Percentiles rank a stretch among this genome's conserved stretches.
These are phyloP conservation scores for Psilopogon haemacephalus DNA, from an alignment of 2,113 vertebrate genomes.

Conservation along the genomic window DNA sequence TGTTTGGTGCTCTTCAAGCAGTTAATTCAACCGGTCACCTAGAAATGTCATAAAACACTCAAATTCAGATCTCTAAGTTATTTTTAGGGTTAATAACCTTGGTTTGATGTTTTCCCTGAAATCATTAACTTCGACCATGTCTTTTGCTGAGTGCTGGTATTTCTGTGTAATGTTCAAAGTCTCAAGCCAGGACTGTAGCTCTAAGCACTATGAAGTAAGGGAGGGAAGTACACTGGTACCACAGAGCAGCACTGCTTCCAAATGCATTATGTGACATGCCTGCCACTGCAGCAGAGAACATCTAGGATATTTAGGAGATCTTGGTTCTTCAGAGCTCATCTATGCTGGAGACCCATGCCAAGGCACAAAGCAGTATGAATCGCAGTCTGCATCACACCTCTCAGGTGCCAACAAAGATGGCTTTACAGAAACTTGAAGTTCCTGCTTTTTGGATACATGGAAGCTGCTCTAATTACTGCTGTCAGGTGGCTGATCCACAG, in stretches of 20 bases:
- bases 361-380: background rate
- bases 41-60: background rate
- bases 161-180: background rate
- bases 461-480: background rate
- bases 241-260: background rate
- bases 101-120: background rate
- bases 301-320: background rate
- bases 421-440: background rate
- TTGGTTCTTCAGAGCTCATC: background rate
- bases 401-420: background rate
- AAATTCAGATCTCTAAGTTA: background rate
- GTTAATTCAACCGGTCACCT: background rate
- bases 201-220: fast-evolving
- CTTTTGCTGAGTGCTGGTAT: background rate
- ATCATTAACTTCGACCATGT: background rate
- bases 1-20: background rate
- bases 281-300: background rate
- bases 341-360: fast-evolving
- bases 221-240: background rate
- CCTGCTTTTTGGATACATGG: background rate
- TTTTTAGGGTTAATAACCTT: background rate
- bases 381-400: background rate
- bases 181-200: background rate
- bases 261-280: fast-evolving
- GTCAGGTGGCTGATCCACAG: background rate